Percentiles rank a stretch among this genome's conserved stretches.
These are phyloP conservation scores for Phalacrocorax carbo DNA, from an alignment of 2,113 vertebrate species.

Conservation along the genomic window DNA sequence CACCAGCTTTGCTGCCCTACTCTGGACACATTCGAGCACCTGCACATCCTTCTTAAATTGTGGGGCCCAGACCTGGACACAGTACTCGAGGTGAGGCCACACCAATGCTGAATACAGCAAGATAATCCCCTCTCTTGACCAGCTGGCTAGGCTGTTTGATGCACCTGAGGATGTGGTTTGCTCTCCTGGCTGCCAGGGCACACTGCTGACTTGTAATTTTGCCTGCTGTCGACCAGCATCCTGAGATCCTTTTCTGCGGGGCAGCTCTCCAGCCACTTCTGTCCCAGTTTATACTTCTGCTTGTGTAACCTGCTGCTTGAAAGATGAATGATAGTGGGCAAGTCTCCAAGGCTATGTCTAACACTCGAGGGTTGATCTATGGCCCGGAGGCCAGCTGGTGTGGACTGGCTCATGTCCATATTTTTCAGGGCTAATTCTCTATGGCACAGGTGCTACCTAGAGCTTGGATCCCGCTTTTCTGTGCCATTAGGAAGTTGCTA, in stretches of 20 bases:
- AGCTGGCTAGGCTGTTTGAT: not conserved
- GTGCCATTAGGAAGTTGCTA: not conserved
- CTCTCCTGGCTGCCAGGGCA: not conserved
- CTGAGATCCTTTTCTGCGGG: not conserved
- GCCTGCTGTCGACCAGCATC: not conserved
- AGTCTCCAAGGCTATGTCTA: not conserved
- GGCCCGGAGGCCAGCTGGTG: not conserved
- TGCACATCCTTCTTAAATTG: not conserved
- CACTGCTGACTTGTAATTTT: rapidly evolving
- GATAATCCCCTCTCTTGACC: no score
- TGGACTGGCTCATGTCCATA: not conserved
- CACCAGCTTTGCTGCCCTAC: not conserved
- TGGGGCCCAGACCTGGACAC: not conserved
- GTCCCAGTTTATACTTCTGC: not conserved
- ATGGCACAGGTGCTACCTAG: not conserved
- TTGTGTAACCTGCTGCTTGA: not conserved
- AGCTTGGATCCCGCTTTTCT: not conserved
- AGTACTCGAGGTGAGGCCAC: not conserved
- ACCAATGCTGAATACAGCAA: rapidly evolving
- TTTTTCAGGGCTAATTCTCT: not conserved
- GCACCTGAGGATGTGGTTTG: not conserved
- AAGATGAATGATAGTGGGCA: not conserved
- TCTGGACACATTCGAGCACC: not conserved
- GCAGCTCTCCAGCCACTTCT: not conserved
- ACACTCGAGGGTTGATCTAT: not conserved